Conservation (phyloP, 2,797 vertebrate genomes). For the Neopelma chrysocephalum region DNA sequence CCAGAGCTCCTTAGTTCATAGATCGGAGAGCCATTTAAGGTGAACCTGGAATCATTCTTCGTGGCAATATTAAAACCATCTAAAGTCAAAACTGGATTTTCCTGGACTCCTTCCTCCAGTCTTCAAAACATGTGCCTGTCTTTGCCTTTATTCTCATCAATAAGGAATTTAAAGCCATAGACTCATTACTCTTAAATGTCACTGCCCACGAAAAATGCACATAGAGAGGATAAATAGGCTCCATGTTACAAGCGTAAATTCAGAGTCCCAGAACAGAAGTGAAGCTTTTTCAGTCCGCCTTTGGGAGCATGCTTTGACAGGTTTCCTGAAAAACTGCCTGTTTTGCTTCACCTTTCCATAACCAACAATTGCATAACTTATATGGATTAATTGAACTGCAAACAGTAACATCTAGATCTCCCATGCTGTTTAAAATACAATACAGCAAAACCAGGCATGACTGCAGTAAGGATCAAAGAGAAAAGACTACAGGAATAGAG, state of each 20-base stretch:
- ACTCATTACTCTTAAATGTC: constrained; percentile 5
- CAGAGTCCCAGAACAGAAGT: background rate
- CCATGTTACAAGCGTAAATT: background rate
- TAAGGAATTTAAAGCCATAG: constrained; percentile 54
- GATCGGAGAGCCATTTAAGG: constrained; percentile 33
- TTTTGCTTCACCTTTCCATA: background rate
- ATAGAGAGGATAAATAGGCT: background rate
- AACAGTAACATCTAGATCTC: background rate
- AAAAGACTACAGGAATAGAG: background rate
- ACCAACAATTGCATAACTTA: background rate
- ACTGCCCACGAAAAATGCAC: background rate
- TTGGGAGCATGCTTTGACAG: background rate
- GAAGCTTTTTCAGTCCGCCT: background rate
- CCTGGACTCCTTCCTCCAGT: constrained; percentile 40
- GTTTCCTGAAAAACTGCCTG: background rate
- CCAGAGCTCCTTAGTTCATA: background rate
- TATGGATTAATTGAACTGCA: background rate
- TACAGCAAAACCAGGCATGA: background rate
- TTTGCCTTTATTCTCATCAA: constrained; percentile 49
- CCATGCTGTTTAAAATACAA: background rate
- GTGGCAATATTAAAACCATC: constrained; percentile 47
- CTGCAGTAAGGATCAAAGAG: background rate
- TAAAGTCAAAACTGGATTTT: constrained; percentile 49
- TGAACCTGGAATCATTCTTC: constrained; percentile 28
- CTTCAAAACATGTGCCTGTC: constrained; percentile 42